Percentiles rank a stretch among this genome's conserved stretches.
Conservation (phyloP, 2,888 invertebrate species). For the Argyra leucocephala region DNA sequence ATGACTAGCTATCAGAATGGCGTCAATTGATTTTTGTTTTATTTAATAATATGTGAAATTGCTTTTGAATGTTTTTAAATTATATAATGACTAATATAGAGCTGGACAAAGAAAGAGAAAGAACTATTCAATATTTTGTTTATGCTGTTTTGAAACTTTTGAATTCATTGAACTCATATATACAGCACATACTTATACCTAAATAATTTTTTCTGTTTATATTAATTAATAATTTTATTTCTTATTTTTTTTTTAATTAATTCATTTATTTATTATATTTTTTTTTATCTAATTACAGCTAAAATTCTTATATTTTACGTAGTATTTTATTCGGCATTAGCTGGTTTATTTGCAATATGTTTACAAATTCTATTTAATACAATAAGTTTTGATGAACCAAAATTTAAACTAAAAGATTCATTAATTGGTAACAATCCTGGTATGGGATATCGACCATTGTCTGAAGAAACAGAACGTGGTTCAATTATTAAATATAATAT, state of each 20-base stretch:
- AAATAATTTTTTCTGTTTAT: too few species aligned
- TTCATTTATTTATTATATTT: neutral
- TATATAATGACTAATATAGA: too few species aligned
- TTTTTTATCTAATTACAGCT: slow-evolving; percentile 48
- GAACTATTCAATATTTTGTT: too few species aligned
- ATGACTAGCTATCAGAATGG: too few species aligned
- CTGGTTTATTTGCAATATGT: slow-evolving; percentile 75
- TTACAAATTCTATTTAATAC: slow-evolving; percentile 71
- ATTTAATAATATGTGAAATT: too few species aligned
- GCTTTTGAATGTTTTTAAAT: too few species aligned
- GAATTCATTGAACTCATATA: too few species aligned
- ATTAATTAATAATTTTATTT: neutral
- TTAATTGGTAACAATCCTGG: slow-evolving; percentile 62
- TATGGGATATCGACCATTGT: slow-evolving; percentile 56
- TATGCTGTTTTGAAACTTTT: too few species aligned
- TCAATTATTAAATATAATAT: slow-evolving; percentile 53
- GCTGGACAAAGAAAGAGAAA: too few species aligned
- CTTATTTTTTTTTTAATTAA: neutral
- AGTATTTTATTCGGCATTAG: slow-evolving; percentile 76
- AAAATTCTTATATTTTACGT: slow-evolving; percentile 75
- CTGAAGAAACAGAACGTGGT: slow-evolving; percentile 48
- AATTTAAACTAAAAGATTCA: slow-evolving; percentile 63
- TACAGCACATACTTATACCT: too few species aligned
- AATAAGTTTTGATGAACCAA: slow-evolving; percentile 59
- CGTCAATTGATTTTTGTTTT: too few species aligned